These are phyloP conservation scores for Coracopsis vasa DNA, from an alignment of 2,113 vertebrate genomes.

Conservation along the genomic window DNA sequence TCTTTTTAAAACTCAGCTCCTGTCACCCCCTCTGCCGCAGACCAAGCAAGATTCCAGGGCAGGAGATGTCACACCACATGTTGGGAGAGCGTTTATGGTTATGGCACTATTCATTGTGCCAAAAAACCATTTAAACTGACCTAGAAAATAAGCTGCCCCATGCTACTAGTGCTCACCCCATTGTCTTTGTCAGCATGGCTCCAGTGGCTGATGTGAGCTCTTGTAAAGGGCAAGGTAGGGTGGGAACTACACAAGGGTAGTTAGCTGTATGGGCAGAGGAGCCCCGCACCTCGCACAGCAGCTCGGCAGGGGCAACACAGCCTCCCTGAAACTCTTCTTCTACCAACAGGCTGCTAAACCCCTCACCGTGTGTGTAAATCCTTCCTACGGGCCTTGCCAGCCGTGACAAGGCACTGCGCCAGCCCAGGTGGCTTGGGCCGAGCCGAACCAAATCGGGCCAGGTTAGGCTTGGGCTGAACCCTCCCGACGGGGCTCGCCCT, in stretches of 20 bases:
- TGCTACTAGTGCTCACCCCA: not conserved
- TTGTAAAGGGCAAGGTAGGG: rapidly evolving
- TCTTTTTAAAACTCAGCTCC: not conserved
- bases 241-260: not conserved
- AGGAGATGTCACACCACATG: not conserved
- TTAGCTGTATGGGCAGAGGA: not conserved
- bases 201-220: not conserved
- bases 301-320: rapidly evolving
- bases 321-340: not conserved
- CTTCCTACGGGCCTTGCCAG: not conserved
- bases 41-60: not conserved
- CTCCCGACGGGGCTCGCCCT: too few relatives aligned
- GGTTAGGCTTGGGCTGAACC: not conserved
- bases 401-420: rapidly evolving
- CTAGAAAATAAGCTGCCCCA: rapidly evolving
- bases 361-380: not conserved
- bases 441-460: rapidly evolving
- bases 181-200: not conserved
- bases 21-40: not conserved
- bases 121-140: not conserved
- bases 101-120: not conserved
- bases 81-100: not conserved
- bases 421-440: not conserved
- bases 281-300: rapidly evolving
- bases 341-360: not conserved